These are phyloP conservation scores for Campylomormyrus numenius DNA, from an alignment of 2,113 vertebrate genomes.

Conservation along the genomic window DNA sequence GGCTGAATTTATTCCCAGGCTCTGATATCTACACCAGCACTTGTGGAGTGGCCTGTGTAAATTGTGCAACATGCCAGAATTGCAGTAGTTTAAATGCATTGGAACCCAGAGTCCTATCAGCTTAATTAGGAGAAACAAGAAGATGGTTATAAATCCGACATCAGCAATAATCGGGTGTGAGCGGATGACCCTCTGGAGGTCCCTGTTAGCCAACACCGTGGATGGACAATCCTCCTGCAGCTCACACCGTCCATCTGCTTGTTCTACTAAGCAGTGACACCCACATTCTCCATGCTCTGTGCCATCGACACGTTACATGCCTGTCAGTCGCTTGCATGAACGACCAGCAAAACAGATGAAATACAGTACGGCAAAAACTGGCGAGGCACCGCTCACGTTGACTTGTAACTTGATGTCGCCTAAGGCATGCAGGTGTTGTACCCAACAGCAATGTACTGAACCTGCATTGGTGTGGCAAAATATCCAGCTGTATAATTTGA, in stretches of 20 bases:
- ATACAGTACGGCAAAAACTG: background rate
- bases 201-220: background rate
- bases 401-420: background rate
- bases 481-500: background rate
- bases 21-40: conserved; percentile 36
- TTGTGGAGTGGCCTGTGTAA: conserved; percentile 37
- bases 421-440: background rate
- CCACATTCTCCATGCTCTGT: background rate
- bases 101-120: conserved; percentile 39
- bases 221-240: background rate
- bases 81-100: conserved; percentile 51
- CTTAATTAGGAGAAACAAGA: conserved; percentile 42
- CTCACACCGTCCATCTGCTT: background rate
- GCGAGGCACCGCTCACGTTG: background rate
- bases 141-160: conserved; percentile 36
- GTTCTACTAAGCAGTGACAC: background rate
- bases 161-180: conserved; percentile 7
- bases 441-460: background rate
- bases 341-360: background rate
- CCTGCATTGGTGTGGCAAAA: background rate
- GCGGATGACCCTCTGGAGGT: conserved; percentile 20
- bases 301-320: background rate
- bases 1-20: conserved; percentile 39
- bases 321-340: background rate
- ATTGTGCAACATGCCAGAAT: conserved; percentile 34